Percentiles rank a stretch among this genome's conserved stretches.
Conservation (phyloP, 2,113 vertebrate genomes). For the Elephas maximus region DNA sequence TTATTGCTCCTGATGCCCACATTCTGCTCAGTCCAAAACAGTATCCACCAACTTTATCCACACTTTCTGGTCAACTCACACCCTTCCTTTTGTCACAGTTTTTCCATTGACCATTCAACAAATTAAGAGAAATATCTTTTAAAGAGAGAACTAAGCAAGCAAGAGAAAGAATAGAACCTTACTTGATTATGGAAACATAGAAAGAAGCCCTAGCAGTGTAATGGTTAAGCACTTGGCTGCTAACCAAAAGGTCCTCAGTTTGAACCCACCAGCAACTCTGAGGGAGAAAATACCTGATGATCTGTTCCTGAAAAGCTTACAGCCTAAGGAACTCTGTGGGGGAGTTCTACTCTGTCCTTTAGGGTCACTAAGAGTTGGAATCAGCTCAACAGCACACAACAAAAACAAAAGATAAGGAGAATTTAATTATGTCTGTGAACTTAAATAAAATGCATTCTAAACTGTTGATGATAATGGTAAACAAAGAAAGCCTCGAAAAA, state of each 20-base stretch:
- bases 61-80: not conserved
- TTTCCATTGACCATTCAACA: not conserved
- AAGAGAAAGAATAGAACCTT: not conserved
- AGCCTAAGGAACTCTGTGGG: not conserved
- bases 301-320: not conserved
- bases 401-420: not conserved
- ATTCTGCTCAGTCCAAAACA: not conserved
- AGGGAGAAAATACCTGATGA: not conserved
- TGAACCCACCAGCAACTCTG: no score
- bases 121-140: not conserved
- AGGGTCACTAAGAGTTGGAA: not conserved
- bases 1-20: not conserved
- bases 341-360: not conserved
- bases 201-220: not conserved
- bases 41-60: not conserved
- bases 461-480: not conserved
- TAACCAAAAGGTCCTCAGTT: no score
- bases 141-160: not conserved
- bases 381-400: not conserved
- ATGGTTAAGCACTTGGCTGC: no score
- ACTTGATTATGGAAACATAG: not conserved
- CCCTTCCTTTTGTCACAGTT: not conserved
- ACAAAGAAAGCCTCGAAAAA: not conserved
- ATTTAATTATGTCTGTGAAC: not conserved
- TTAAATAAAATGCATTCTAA: not conserved